phyloP scores from a whole-genome alignment of 1,140 invertebrate species.

The Formica selysi region DNA sequence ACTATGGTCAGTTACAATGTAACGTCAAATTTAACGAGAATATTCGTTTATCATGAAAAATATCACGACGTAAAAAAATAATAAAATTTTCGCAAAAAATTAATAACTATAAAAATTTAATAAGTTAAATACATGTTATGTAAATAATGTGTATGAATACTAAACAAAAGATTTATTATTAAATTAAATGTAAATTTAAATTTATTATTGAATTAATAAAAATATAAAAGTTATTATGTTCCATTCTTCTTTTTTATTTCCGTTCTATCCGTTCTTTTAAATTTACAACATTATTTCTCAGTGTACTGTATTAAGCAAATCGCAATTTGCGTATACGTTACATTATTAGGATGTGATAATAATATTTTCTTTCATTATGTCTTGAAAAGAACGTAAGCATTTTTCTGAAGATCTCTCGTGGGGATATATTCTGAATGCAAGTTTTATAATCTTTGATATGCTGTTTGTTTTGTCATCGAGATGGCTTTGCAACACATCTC shows the following conservation, averaged over 20 bases:
- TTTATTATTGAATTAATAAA: background rate
- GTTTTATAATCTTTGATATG: conserved; percentile 58
- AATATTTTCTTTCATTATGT: background rate
- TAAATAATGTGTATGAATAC: background rate
- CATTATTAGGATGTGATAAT: conserved; percentile 1
- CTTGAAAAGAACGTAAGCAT: conserved; percentile 1
- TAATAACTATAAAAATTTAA: background rate
- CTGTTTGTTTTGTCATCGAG: conserved; percentile 53
- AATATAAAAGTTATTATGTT: background rate
- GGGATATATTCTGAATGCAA: conserved; percentile 7
- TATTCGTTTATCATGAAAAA: background rate
- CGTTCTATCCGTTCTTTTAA: too few species aligned
- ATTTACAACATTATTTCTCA: background rate
- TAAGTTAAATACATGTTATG: background rate
- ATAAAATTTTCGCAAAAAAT: conserved; percentile 1
- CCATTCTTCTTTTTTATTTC: background rate
- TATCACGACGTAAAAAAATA: conserved; percentile 31
- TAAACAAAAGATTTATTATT: too few species aligned
- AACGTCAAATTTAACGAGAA: conserved; percentile 3
- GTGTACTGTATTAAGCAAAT: background rate
- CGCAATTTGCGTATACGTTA: background rate
- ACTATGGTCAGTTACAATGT: background rate
- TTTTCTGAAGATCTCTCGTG: background rate
- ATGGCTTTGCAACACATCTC: conserved; percentile 49
- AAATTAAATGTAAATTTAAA: background rate